A percentile compares a stretch with the other conserved stretches of the same genome.
These are phyloP conservation scores for Stenodera caucasica DNA, from an alignment of 2,888 invertebrate genomes.

Conservation along the genomic window DNA sequence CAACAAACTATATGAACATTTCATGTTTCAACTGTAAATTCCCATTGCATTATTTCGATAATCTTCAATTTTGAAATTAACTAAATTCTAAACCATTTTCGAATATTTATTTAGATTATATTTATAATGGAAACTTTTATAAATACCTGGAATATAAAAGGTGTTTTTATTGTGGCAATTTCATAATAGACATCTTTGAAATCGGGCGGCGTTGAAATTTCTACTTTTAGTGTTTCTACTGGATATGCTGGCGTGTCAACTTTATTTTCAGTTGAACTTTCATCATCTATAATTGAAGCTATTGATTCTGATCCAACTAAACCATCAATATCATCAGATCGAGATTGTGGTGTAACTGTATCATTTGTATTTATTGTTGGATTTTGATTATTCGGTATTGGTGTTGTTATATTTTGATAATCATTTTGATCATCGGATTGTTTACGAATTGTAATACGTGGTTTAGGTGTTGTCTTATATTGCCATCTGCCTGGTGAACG, in stretches of 20 bases:
- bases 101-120: neutral
- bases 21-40: neutral
- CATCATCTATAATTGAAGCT: slow-evolving; percentile 63
- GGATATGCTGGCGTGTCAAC: slow-evolving; percentile 64
- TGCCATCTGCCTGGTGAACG: slow-evolving; percentile 86
- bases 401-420: slow-evolving; percentile 48
- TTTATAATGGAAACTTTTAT: neutral
- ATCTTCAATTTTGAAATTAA: neutral
- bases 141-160: slow-evolving; percentile 84
- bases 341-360: slow-evolving; percentile 59
- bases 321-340: slow-evolving; percentile 62
- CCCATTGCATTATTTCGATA: neutral
- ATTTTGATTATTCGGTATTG: slow-evolving; percentile 35
- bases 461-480: slow-evolving; percentile 87
- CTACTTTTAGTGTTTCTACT: slow-evolving; percentile 82
- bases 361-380: slow-evolving; percentile 54
- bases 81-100: neutral
- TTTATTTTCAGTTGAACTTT: slow-evolving; percentile 66
- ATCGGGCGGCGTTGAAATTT: slow-evolving; percentile 85
- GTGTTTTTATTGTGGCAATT: slow-evolving; percentile 87
- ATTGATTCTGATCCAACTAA: slow-evolving; percentile 75
- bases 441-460: slow-evolving; percentile 78
- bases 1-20: neutral
- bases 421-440: slow-evolving; percentile 58
- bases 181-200: slow-evolving; percentile 85